Percentiles rank a stretch among this genome's conserved stretches.
Conservation (phyloP, 2,888 invertebrate species). For the Drosophila mayaguana region DNA sequence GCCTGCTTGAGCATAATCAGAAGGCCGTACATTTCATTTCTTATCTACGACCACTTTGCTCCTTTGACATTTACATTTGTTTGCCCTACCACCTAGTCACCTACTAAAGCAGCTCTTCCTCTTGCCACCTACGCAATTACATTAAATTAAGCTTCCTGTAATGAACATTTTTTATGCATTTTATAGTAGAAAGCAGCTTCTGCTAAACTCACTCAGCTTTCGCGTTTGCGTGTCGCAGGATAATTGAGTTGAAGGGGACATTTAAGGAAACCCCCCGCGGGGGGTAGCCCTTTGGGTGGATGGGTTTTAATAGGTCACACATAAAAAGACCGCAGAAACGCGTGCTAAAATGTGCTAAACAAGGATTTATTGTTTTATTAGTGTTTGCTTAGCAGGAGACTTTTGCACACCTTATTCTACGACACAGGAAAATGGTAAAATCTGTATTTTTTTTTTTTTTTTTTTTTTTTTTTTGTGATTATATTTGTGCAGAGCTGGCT, state of each 20-base stretch:
- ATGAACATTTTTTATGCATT: slow-evolving; percentile 62
- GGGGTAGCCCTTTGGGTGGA: background rate
- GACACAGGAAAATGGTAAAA: slow-evolving; percentile 17
- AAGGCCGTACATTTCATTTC: slow-evolving; percentile 19
- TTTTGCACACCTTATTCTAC: slow-evolving; percentile 13
- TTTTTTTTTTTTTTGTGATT: too few relatives aligned
- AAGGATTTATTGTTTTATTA: slow-evolving; percentile 57
- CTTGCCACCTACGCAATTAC: slow-evolving; percentile 42
- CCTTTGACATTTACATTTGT: slow-evolving; percentile 48
- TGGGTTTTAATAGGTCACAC: slow-evolving; percentile 50
- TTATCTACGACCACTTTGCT: slow-evolving; percentile 35
- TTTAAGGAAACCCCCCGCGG: slow-evolving; percentile 7
- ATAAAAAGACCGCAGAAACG: slow-evolving; percentile 55
- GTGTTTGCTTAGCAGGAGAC: slow-evolving; percentile 23
- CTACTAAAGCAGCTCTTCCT: background rate
- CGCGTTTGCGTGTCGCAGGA: slow-evolving; percentile 59
- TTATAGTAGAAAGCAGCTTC: slow-evolving; percentile 31
- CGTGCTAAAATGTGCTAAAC: slow-evolving; percentile 46
- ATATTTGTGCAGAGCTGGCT: background rate
- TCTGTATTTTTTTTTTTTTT: too few relatives aligned
- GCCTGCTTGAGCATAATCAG: slow-evolving; percentile 19
- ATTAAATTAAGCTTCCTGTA: slow-evolving; percentile 69
- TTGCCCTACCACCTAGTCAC: slow-evolving; percentile 18
- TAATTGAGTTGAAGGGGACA: slow-evolving; percentile 64
- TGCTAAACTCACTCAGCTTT: slow-evolving; percentile 25